Evolutionary conservation across 2,888 invertebrate genomes (phyloP).

Genomic region (Papilio protenor): DNA sequence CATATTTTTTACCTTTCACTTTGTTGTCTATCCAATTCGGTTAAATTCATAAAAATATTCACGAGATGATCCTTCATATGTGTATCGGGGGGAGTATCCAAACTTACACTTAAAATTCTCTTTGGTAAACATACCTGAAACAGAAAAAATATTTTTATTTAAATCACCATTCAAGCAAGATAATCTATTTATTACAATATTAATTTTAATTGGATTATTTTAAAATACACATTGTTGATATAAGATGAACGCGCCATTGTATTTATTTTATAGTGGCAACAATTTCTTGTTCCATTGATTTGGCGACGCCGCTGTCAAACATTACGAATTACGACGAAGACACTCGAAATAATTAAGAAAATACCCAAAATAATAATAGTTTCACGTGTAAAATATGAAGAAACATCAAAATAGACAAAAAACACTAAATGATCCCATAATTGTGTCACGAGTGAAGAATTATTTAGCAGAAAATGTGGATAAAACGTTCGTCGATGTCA

Average conservation of each 20-base stretch:
- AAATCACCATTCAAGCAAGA: not conserved
- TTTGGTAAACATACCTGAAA: slow-evolving; percentile 58
- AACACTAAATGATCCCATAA: slow-evolving; percentile 81
- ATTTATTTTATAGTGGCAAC: slow-evolving; percentile 57
- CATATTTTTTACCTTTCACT: slow-evolving; percentile 60
- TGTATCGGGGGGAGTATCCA: slow-evolving; percentile 66
- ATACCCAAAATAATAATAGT: slow-evolving; percentile 32
- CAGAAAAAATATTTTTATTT: not conserved
- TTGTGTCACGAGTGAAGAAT: slow-evolving; percentile 87
- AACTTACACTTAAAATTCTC: slow-evolving; percentile 59
- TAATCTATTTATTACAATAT: not conserved
- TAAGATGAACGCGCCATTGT: not conserved
- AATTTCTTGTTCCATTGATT: slow-evolving; percentile 66
- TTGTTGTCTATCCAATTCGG: slow-evolving; percentile 58
- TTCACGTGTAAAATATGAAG: slow-evolving; percentile 68
- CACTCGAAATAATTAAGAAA: slow-evolving; percentile 35
- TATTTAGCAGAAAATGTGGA: slow-evolving; percentile 92
- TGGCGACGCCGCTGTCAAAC: slow-evolving; percentile 64
- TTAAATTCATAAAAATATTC: slow-evolving; percentile 68
- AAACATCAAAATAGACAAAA: slow-evolving; percentile 80
- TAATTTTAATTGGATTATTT: not conserved
- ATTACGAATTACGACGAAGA: slow-evolving; percentile 61
- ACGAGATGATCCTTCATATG: slow-evolving; percentile 63
- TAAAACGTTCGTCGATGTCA: slow-evolving; percentile 92
- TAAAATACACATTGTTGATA: too few relatives aligned